A percentile compares a stretch with the other conserved stretches of the same genome.
phyloP scores from a whole-genome alignment of 2,888 invertebrate species.

The Pimpla rufipes region DNA sequence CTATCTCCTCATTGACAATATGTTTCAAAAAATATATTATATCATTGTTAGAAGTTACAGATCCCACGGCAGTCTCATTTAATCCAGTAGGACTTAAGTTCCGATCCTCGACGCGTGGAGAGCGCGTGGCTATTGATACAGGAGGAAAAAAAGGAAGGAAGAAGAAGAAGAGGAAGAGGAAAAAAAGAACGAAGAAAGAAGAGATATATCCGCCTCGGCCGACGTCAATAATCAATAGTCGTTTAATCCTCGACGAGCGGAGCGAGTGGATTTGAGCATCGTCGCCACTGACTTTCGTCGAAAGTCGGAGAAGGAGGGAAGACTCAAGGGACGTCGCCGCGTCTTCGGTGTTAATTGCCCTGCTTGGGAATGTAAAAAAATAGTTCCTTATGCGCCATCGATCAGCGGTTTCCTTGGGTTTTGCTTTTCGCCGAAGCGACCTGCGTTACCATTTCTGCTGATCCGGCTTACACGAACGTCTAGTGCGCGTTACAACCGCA shows the following conservation, averaged over 20 bases:
- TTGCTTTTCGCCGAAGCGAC: neutral
- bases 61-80: slow-evolving; percentile 54
- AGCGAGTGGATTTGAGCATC: neutral
- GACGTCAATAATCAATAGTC: slow-evolving; percentile 12
- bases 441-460: neutral
- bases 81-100: slow-evolving; percentile 23
- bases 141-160: slow-evolving; percentile 34
- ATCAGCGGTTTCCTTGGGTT: neutral
- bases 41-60: slow-evolving; percentile 84
- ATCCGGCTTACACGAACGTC: neutral
- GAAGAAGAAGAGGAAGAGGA: slow-evolving; percentile 11
- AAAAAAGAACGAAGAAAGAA: neutral
- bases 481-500: neutral
- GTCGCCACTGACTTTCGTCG: neutral
- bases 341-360: neutral
- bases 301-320: neutral
- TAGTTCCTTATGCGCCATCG: slow-evolving; percentile 23
- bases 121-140: neutral
- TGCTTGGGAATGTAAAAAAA: slow-evolving; percentile 9
- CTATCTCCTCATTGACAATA: slow-evolving; percentile 84
- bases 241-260: neutral
- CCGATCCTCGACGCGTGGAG: neutral
- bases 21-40: slow-evolving; percentile 83
- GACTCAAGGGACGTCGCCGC: neutral
- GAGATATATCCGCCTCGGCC: neutral